These are phyloP conservation scores for Neomorphus geoffroyi DNA, from an alignment of 2,797 vertebrate genomes.

Conservation along the genomic window DNA sequence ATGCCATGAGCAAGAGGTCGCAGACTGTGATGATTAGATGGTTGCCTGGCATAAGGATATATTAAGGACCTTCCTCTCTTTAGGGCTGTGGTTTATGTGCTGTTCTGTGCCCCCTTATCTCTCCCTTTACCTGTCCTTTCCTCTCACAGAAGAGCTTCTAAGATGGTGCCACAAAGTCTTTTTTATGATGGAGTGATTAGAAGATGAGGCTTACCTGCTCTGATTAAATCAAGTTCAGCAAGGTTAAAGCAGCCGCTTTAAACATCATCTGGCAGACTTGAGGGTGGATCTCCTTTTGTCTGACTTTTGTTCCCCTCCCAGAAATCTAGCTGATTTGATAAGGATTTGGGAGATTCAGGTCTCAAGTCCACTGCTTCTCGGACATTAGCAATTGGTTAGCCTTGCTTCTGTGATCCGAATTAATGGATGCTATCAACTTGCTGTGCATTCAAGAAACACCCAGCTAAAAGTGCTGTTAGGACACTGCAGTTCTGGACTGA, in stretches of 20 bases:
- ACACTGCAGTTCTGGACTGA: not conserved
- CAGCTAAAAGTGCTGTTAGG: not conserved
- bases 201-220: not conserved
- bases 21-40: fast-evolving
- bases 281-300: not conserved
- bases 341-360: not conserved
- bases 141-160: not conserved
- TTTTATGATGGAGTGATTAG: not conserved
- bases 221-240: conserved; percentile 34
- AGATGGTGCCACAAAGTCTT: not conserved
- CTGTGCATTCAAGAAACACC: not conserved
- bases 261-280: not conserved
- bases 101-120: not conserved
- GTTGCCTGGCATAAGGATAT: not conserved
- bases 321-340: not conserved
- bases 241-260: not conserved
- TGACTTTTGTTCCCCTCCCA: not conserved
- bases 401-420: not conserved
- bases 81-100: not conserved
- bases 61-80: not conserved
- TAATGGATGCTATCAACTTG: fast-evolving
- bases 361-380: not conserved
- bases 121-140: not conserved
- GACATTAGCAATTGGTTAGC: not conserved
- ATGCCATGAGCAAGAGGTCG: not conserved